Percentiles rank a stretch among this genome's conserved stretches.
phyloP scores from a whole-genome alignment of 2,888 invertebrate species.

The Clostera curtula region DNA sequence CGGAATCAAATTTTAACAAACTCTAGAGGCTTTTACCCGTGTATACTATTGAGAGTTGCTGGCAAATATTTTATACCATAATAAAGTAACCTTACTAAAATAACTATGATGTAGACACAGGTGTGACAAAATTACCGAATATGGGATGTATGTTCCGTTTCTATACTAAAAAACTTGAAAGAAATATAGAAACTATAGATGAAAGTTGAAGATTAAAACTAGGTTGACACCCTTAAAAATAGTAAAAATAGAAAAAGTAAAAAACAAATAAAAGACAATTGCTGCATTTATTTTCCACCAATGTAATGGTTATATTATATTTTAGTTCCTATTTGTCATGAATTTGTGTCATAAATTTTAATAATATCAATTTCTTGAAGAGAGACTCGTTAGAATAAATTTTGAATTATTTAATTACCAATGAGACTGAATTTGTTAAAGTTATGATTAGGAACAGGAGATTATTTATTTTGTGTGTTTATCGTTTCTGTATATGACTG shows the following conservation, averaged over 20 bases:
- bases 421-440: constrained; percentile 74
- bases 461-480: constrained; percentile 57
- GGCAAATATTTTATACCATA: no score
- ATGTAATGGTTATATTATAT: constrained; percentile 25
- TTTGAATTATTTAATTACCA: constrained; percentile 54
- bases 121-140: no score
- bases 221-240: constrained; percentile 19
- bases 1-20: no score
- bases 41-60: no score
- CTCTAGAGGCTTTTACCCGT: no score
- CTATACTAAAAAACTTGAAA: no score
- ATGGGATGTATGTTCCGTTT: no score
- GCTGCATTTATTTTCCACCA: constrained; percentile 41
- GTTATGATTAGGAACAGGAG: constrained; percentile 49
- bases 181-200: no score
- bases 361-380: constrained; percentile 47
- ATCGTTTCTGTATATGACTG: constrained; percentile 19
- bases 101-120: no score
- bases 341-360: constrained; percentile 33
- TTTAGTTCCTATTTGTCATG: constrained; percentile 30
- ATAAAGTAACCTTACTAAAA: no score
- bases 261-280: constrained; percentile 21
- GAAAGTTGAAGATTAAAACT: no score
- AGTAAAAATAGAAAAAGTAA: constrained; percentile 25
- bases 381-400: constrained; percentile 45